Evolutionary conservation across 2,888 invertebrate species (phyloP).

Genomic region (Lepidochitona cinerea): DNA sequence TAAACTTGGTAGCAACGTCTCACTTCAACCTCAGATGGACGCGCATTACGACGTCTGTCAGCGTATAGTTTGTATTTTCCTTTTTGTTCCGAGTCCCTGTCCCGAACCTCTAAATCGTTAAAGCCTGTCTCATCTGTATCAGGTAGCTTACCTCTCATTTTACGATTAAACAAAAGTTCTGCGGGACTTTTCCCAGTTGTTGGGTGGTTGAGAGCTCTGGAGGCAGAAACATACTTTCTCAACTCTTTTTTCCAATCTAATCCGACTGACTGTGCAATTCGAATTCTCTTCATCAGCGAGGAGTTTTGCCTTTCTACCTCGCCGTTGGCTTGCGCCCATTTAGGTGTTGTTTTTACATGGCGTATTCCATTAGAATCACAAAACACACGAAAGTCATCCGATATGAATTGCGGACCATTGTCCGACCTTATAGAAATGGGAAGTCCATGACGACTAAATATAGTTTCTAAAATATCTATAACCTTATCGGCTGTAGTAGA

Average conservation of each 20-base stretch:
- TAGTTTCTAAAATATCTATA: background rate
- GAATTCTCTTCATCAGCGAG: constrained; percentile 29
- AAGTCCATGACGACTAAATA: constrained; percentile 21
- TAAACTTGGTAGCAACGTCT: too few species aligned
- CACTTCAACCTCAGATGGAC: too few species aligned
- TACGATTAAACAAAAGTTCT: background rate
- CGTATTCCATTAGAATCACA: constrained; percentile 24
- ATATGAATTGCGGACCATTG: constrained; percentile 34
- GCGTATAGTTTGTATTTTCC: too few species aligned
- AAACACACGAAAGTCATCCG: constrained; percentile 21
- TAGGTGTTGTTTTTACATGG: constrained; percentile 26
- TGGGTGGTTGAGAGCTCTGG: constrained; percentile 29
- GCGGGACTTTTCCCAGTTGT: constrained; percentile 25
- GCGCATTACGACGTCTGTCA: too few species aligned
- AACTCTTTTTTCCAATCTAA: constrained; percentile 20
- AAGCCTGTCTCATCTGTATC: background rate
- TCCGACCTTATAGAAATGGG: constrained; percentile 29
- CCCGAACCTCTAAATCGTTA: background rate
- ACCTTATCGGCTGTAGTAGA: constrained; percentile 2
- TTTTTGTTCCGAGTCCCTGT: constrained; percentile 2
- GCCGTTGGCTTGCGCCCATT: constrained; percentile 34
- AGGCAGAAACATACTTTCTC: constrained; percentile 24
- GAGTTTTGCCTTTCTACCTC: constrained; percentile 37
- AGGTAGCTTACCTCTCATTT: constrained; percentile 6
- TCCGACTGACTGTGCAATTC: constrained; percentile 31